Evolutionary conservation across 1,140 invertebrate species (phyloP).

Genomic region (Rhizoglyphus robini): DNA sequence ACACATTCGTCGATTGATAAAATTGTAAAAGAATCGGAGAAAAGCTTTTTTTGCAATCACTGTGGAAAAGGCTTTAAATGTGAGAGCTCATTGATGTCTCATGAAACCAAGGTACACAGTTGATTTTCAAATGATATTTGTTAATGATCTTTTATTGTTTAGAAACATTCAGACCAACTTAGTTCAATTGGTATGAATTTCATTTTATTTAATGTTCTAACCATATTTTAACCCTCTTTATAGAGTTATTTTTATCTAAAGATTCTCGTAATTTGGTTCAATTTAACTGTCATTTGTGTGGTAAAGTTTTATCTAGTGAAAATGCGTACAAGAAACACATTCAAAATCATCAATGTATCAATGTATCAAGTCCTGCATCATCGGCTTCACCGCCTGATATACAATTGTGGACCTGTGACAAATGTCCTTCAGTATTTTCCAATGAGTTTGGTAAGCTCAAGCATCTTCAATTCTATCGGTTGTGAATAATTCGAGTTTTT

Average conservation of each 20-base stretch:
- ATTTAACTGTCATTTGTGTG: constrained; percentile 82
- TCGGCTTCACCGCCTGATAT: constrained; percentile 37
- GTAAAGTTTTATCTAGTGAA: constrained; percentile 87
- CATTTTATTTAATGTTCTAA: too few species aligned
- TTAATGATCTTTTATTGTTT: neutral
- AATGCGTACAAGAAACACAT: constrained; percentile 79
- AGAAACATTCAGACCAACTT: neutral
- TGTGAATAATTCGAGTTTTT: neutral
- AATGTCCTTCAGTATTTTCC: constrained; percentile 82
- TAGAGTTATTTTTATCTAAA: too few species aligned
- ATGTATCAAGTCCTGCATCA: too few species aligned
- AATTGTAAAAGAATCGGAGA: constrained; percentile 71
- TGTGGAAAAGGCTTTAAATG: constrained; percentile 93
- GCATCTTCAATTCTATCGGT: neutral
- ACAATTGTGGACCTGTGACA: constrained; percentile 53
- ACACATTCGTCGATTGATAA: constrained; percentile 93
- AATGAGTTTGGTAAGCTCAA: constrained; percentile 64
- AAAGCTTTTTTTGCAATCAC: constrained; percentile 44
- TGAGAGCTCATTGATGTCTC: constrained; percentile 81
- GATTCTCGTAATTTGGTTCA: too few species aligned
- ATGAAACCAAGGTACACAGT: constrained; percentile 60
- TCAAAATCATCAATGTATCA: constrained; percentile 76
- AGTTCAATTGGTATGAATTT: too few species aligned
- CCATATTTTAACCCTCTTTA: too few species aligned
- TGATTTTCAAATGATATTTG: neutral